Base-by-base conservation (phyloP, 2,797 vertebrate species). In the Thripadectes ignobilis region DNA sequence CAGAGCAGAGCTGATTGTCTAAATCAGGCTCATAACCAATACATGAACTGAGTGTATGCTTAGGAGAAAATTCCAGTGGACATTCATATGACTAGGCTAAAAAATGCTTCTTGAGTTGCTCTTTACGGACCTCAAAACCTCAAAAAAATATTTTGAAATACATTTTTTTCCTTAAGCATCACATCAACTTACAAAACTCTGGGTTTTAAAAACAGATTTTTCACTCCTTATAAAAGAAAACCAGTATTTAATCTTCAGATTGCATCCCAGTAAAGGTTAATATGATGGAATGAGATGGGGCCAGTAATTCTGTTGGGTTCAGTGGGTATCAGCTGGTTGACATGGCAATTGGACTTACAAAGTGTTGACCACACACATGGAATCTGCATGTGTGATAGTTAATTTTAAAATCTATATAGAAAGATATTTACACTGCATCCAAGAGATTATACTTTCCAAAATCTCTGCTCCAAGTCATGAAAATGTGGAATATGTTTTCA, bases 1-100 rank as follows among this genome's bases (percentile, higher is more conserved):
- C 81, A 89, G 82, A 95, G 77, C 68, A 76, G 82, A 92, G 39
- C 67, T 92, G 75, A 81, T 95, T 92, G 77, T 94, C 73, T 92
- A 88, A 94, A 94, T 85, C 46, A 61, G 79, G 82, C 85, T 96
- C 75, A 95, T 90, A 93, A 91, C 86, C 91, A 95, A 88, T 88
- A 95, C 71, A 90, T 80, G 84, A 95, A 92, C 39, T 58, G 32
- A 61, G 27, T 61, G 15, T 84, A 55, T 0, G 0, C 45, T 81
- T 74, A 59, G 48, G 74, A 93, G 65, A 93, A 85, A 80, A 92
- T 69, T 89, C 32, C 79, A 65, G 4, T 58, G 81, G 82, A 72
- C 41, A 18, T 59, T 72, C 34, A 21, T 78, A 72, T 34, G 59
- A 77, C 41, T 48, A 63, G 32, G 32, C 59, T 85, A 43, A 76